phyloP scores from a whole-genome alignment of 2,113 vertebrate genomes.

The Serilophus lunatus region DNA sequence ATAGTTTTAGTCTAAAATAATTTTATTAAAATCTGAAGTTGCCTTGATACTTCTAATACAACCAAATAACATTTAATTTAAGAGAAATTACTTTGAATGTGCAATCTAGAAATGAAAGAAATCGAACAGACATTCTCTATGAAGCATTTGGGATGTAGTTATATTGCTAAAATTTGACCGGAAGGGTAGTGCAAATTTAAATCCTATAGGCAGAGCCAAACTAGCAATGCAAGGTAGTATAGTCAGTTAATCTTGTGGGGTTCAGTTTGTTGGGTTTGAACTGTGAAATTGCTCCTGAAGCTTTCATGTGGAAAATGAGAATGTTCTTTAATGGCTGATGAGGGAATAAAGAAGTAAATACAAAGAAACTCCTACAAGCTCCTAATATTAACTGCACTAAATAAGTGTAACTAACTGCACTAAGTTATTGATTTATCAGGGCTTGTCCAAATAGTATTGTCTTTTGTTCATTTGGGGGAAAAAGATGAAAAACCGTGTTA shows the following conservation, averaged over 20 bases:
- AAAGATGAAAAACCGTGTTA: conserved; percentile 35
- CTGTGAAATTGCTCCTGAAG: conserved; percentile 74
- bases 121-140: conserved; percentile 64
- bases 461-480: conserved; percentile 16
- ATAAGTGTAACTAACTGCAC: conserved; percentile 78
- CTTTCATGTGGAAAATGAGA: conserved; percentile 84
- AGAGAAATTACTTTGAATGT: conserved; percentile 65
- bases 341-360: conserved; percentile 82
- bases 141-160: conserved; percentile 69
- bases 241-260: conserved; percentile 74
- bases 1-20: conserved; percentile 43
- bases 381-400: conserved; percentile 77
- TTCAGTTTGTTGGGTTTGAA: conserved; percentile 71
- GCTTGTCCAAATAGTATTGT: conserved; percentile 62
- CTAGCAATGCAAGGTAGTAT: conserved; percentile 67
- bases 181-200: conserved; percentile 72
- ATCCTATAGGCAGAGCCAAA: conserved; percentile 75
- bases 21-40: conserved; percentile 69
- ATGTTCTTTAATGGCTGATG: conserved; percentile 76
- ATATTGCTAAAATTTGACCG: conserved; percentile 73
- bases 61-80: conserved; percentile 74
- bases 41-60: conserved; percentile 69
- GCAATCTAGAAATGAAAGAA: conserved; percentile 66
- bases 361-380: conserved; percentile 73
- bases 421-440: conserved; percentile 78